Evolutionary conservation across 2,888 invertebrate genomes (phyloP).

Genomic region (Hirtodrosophila trivittata): DNA sequence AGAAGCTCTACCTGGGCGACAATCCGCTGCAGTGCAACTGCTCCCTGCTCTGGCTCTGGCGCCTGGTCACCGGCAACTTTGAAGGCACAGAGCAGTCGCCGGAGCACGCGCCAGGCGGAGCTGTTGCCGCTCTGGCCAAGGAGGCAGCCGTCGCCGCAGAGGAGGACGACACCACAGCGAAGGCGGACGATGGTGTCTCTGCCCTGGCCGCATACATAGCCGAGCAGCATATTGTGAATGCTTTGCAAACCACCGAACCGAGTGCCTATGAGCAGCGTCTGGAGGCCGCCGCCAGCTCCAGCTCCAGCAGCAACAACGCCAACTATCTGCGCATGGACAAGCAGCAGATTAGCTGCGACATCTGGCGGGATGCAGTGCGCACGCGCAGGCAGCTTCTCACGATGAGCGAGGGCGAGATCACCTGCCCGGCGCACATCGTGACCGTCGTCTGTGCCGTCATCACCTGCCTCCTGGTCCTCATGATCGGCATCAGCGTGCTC

Average conservation of each 20-base stretch:
- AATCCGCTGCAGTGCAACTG: constrained; percentile 95
- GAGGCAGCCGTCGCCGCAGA: constrained; percentile 48
- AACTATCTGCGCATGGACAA: constrained; percentile 81
- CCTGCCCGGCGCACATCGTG: constrained; percentile 84
- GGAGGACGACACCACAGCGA: constrained; percentile 53
- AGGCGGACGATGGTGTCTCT: constrained; percentile 62
- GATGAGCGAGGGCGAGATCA: constrained; percentile 83
- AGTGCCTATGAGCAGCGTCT: constrained; percentile 53
- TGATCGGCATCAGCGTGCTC: constrained; percentile 83
- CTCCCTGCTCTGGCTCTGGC: constrained; percentile 94
- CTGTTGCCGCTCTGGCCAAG: constrained; percentile 77
- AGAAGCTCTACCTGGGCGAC: constrained; percentile 90
- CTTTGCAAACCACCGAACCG: constrained; percentile 65
- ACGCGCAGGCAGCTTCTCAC: constrained; percentile 78
- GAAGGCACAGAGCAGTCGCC: constrained; percentile 64
- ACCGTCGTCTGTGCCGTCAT: constrained; percentile 84
- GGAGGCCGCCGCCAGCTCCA: constrained; percentile 42
- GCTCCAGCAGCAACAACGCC: constrained; percentile 46
- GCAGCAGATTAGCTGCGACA: constrained; percentile 83
- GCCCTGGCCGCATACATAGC: constrained; percentile 77
- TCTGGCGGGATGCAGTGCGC: constrained; percentile 80
- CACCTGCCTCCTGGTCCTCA: constrained; percentile 81
- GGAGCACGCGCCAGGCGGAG: constrained; percentile 68
- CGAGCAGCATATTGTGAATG: constrained; percentile 73
- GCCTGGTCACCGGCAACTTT: constrained; percentile 85